Evolutionary conservation across 2,888 invertebrate genomes (phyloP).

Genomic region (Melolontha melolontha): DNA sequence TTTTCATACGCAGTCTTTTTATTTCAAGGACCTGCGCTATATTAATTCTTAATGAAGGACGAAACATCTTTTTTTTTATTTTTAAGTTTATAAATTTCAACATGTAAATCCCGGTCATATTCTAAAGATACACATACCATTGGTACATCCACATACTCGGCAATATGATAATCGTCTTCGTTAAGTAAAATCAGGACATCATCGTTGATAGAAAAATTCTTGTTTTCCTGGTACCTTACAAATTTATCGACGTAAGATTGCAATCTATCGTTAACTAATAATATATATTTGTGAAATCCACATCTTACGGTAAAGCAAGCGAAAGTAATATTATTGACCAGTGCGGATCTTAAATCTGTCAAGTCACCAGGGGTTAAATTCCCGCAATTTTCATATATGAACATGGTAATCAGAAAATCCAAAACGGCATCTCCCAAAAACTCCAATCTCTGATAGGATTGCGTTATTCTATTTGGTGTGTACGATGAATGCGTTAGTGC

Average conservation of each 20-base stretch:
- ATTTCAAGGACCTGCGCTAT: too few species aligned
- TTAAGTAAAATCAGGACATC: slow-evolving; percentile 76
- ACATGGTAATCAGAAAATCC: slow-evolving; percentile 89
- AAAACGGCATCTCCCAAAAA: slow-evolving; percentile 93
- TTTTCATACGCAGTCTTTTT: too few species aligned
- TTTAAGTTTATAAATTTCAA: too few species aligned
- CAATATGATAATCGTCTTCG: slow-evolving; percentile 73
- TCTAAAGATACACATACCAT: slow-evolving; percentile 69
- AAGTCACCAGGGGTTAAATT: slow-evolving; percentile 84
- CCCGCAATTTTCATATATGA: slow-evolving; percentile 83
- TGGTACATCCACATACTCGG: slow-evolving; percentile 90
- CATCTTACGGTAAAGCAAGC: slow-evolving; percentile 89
- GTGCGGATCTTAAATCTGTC: slow-evolving; percentile 92
- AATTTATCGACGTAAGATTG: slow-evolving; percentile 72
- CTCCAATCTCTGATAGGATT: slow-evolving; percentile 91
- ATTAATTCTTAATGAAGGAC: too few species aligned
- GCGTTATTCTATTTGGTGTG: slow-evolving; percentile 82
- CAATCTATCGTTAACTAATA: slow-evolving; percentile 68
- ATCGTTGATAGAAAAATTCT: slow-evolving; percentile 74
- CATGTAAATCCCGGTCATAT: too few species aligned
- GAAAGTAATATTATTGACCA: slow-evolving; percentile 97
- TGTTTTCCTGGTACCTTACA: slow-evolving; percentile 73
- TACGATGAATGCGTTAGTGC: slow-evolving; percentile 95
- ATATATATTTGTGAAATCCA: slow-evolving; percentile 82
- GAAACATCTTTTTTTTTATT: too few species aligned